phyloP scores from a whole-genome alignment of 2,113 vertebrate species.

The Vireo altiloquus region DNA sequence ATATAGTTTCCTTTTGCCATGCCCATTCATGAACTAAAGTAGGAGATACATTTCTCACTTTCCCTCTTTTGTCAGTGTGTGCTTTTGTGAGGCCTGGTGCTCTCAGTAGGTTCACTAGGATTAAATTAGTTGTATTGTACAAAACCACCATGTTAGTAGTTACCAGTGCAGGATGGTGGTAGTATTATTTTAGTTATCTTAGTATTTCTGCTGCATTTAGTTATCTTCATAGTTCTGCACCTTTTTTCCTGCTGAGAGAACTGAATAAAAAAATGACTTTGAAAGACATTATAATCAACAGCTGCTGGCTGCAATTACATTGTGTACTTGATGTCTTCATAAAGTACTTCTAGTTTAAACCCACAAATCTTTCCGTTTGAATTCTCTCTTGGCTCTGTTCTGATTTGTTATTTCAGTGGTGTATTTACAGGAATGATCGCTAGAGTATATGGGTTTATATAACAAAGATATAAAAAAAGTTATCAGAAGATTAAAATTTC shows the following conservation, averaged over 20 bases:
- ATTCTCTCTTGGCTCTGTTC: conserved; percentile 5
- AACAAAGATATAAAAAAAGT: background rate
- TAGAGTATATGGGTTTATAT: background rate
- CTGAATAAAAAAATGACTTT: conserved; percentile 25
- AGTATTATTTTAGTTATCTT: conserved; percentile 1
- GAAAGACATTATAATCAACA: conserved; percentile 63
- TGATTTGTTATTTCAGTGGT: conserved; percentile 7
- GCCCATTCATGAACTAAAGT: background rate
- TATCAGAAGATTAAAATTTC: conserved; percentile 18
- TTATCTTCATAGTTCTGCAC: conserved; percentile 32
- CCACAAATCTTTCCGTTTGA: background rate
- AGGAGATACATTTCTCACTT: background rate
- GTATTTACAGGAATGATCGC: background rate
- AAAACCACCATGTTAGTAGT: background rate
- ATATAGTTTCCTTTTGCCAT: background rate
- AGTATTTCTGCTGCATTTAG: conserved; percentile 26
- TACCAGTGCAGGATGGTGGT: background rate
- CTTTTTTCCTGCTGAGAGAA: conserved; percentile 43
- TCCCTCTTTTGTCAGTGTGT: background rate
- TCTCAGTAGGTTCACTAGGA: background rate
- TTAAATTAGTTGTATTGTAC: background rate
- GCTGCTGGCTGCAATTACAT: conserved; percentile 38
- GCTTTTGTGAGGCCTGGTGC: background rate
- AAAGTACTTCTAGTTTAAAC: conserved; percentile 32
- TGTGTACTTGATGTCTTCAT: conserved; percentile 41